phyloP scores from a whole-genome alignment of 2,888 invertebrate species.

The Parnassius apollo region DNA sequence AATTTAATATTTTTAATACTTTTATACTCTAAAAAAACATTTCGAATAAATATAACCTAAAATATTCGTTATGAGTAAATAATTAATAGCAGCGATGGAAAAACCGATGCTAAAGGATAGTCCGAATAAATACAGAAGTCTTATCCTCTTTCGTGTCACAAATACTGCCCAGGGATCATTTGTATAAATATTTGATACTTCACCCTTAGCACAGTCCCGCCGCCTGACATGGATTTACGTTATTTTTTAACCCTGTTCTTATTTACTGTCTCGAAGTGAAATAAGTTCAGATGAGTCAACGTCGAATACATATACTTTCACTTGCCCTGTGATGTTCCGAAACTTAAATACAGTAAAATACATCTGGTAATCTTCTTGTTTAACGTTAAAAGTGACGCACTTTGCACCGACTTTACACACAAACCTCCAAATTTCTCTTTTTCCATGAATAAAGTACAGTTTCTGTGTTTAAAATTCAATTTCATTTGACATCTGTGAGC shows the following conservation, averaged over 20 bases:
- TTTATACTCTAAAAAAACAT: no score
- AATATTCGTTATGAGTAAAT: no score
- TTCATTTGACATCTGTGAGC: no score
- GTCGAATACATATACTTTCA: constrained; percentile 16
- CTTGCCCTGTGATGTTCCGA: constrained; percentile 17
- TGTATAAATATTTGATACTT: constrained; percentile 47
- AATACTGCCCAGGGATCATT: constrained; percentile 47
- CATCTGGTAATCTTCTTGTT: constrained; percentile 5
- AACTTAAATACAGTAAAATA: constrained; percentile 9
- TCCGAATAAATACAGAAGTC: constrained; percentile 38
- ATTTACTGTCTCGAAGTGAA: constrained; percentile 27
- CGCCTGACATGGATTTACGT: constrained; percentile 53
- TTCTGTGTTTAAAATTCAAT: no score
- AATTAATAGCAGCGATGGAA: neutral
- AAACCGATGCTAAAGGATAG: constrained; percentile 30
- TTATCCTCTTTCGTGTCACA: constrained; percentile 38
- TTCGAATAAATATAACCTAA: no score
- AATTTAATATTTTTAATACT: no score
- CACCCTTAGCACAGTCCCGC: constrained; percentile 47
- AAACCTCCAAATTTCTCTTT: no score
- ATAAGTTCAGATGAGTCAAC: constrained; percentile 4
- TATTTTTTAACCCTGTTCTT: constrained; percentile 44
- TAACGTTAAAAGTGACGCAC: neutral
- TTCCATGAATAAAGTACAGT: no score
- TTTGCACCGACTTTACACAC: no score